Percentiles rank a stretch among this genome's conserved stretches.
These are phyloP conservation scores for Nowickia ferox DNA, from an alignment of 2,888 invertebrate species.

Conservation along the genomic window DNA sequence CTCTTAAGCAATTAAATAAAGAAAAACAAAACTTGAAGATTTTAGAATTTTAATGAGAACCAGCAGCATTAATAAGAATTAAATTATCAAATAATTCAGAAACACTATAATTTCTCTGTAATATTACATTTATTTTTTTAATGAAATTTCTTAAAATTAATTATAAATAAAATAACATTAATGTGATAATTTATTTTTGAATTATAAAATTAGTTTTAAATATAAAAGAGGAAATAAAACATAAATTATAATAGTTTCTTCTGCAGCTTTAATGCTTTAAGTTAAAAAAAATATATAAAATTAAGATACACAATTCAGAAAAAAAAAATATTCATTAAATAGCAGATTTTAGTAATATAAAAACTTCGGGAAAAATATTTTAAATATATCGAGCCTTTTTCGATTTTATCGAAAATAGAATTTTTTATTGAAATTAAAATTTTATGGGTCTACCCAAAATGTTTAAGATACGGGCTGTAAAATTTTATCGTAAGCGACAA, in stretches of 20 bases:
- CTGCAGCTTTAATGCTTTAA: slow-evolving; percentile 65
- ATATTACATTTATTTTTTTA: slow-evolving; percentile 5
- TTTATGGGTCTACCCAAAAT: too few relatives aligned
- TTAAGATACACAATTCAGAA: background rate
- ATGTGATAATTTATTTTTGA: slow-evolving; percentile 70
- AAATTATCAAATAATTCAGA: slow-evolving; percentile 31
- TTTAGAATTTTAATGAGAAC: slow-evolving; percentile 43
- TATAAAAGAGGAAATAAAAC: slow-evolving; percentile 17
- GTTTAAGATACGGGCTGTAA: too few relatives aligned
- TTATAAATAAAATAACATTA: slow-evolving; percentile 55
- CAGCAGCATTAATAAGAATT: slow-evolving; percentile 65
- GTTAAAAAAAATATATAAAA: slow-evolving; percentile 37
- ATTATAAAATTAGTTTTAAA: slow-evolving; percentile 51
- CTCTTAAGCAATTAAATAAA: slow-evolving; percentile 25
- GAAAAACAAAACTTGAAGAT: slow-evolving; percentile 14
- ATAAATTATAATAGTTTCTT: slow-evolving; percentile 29
- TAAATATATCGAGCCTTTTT: too few relatives aligned
- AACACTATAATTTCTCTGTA: slow-evolving; percentile 22
- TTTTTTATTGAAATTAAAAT: too few relatives aligned
- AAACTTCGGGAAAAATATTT: background rate
- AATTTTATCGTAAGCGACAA: too few relatives aligned
- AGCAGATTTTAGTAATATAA: slow-evolving; percentile 13
- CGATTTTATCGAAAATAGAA: too few relatives aligned
- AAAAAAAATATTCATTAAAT: slow-evolving; percentile 19
- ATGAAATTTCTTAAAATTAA: slow-evolving; percentile 3